Conservation (phyloP, 2,888 invertebrate genomes). For the Oscheius sp. region DNA sequence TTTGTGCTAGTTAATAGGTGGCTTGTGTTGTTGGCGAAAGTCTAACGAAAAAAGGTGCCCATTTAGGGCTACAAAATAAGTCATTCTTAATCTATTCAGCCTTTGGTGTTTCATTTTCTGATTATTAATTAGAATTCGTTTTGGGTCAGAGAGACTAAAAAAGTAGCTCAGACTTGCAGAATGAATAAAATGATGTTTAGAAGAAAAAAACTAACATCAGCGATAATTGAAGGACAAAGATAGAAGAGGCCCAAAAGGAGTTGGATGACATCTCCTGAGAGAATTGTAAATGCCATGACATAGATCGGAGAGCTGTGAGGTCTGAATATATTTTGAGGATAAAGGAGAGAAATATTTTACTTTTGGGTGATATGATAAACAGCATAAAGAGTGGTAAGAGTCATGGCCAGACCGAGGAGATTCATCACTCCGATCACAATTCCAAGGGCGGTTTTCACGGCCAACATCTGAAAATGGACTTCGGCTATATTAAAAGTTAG, state of each 20-base stretch:
- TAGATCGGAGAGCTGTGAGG: constrained; percentile 36
- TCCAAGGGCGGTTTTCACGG: constrained; percentile 24
- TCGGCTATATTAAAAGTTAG: too few relatives aligned
- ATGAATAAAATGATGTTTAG: too few relatives aligned
- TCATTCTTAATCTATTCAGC: too few relatives aligned
- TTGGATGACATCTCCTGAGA: constrained; percentile 38
- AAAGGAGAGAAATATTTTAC: neutral
- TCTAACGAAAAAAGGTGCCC: too few relatives aligned
- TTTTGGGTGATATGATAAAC: constrained; percentile 20
- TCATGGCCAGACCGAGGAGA: constrained; percentile 16
- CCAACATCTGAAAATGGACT: too few relatives aligned
- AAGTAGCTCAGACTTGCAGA: too few relatives aligned
- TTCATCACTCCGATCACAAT: constrained; percentile 18
- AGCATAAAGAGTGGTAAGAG: constrained; percentile 22
- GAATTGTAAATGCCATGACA: constrained; percentile 39
- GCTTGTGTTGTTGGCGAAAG: neutral
- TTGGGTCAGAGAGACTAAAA: too few relatives aligned
- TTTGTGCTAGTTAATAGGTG: too few relatives aligned
- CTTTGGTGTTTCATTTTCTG: too few relatives aligned
- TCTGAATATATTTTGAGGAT: constrained; percentile 1
- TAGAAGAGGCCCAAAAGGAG: constrained; percentile 36
- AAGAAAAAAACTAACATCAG: constrained; percentile 25
- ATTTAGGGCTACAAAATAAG: too few relatives aligned
- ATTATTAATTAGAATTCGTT: too few relatives aligned
- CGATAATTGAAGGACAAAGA: constrained; percentile 32